Percentiles rank a stretch among this genome's conserved stretches.
phyloP scores from a whole-genome alignment of 2,888 invertebrate genomes.

The Crepidodera aurea region DNA sequence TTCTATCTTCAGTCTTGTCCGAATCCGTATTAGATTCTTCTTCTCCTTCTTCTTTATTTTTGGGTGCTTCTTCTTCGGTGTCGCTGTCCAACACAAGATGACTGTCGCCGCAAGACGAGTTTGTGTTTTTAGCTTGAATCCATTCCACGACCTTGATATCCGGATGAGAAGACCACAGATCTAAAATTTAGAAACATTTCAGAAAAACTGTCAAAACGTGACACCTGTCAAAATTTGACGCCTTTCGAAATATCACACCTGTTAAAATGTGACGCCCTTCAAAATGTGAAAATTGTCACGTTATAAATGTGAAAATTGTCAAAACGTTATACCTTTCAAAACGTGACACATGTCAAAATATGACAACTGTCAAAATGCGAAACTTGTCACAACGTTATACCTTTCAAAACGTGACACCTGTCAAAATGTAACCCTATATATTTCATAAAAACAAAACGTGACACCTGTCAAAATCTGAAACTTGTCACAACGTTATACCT shows the following conservation, averaged over 20 bases:
- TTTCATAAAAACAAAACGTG: too few relatives aligned
- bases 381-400: too few relatives aligned
- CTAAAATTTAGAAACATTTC: constrained; percentile 59
- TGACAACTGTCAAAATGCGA: too few relatives aligned
- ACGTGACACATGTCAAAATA: too few relatives aligned
- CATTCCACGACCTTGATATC: constrained; percentile 71
- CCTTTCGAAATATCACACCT: not conserved
- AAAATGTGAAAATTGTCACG: too few relatives aligned
- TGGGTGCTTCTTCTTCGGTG: constrained; percentile 35
- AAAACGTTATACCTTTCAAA: not conserved
- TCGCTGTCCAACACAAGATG: constrained; percentile 26
- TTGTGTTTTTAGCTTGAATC: constrained; percentile 69
- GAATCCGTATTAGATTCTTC: constrained; percentile 33
- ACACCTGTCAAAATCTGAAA: too few relatives aligned
- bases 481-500: too few relatives aligned
- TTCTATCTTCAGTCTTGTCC: constrained; percentile 33
- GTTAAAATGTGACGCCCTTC: too few relatives aligned
- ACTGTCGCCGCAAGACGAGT: not conserved
- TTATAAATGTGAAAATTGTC: not conserved
- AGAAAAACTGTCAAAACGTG: not conserved
- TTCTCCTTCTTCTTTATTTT: constrained; percentile 11
- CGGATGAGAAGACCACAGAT: constrained; percentile 68
- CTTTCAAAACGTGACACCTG: too few relatives aligned
- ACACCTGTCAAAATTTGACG: not conserved
- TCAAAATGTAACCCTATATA: too few relatives aligned